These are phyloP conservation scores for Nylanderia fulva DNA, from an alignment of 1,140 invertebrate genomes.

Conservation along the genomic window DNA sequence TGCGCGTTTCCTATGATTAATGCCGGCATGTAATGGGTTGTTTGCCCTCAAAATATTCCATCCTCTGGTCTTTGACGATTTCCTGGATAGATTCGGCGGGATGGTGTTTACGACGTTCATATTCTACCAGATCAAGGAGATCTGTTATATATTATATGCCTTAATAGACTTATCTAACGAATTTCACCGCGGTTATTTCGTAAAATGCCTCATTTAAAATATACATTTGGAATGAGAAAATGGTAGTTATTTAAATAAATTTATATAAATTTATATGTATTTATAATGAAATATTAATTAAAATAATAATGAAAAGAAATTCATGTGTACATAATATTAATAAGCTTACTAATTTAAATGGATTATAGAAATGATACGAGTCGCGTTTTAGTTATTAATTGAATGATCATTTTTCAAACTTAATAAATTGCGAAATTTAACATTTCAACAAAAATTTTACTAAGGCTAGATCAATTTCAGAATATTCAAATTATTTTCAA, in stretches of 20 bases:
- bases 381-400: background rate
- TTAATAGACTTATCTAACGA: background rate
- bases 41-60: constrained; percentile 78
- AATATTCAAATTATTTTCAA: background rate
- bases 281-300: too few species aligned
- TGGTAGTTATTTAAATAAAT: background rate
- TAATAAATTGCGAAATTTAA: background rate
- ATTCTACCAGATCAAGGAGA: constrained; percentile 50
- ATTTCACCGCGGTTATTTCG: background rate
- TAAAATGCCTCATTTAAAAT: constrained; percentile 20
- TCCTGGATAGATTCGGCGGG: constrained; percentile 57
- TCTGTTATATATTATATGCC: constrained; percentile 23
- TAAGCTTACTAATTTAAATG: background rate
- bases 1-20: constrained; percentile 78
- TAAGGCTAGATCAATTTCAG: too few species aligned
- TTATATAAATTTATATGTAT: background rate
- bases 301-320: background rate
- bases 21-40: constrained; percentile 76
- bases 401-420: background rate
- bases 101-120: constrained; percentile 63
- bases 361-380: background rate
- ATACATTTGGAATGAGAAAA: background rate
- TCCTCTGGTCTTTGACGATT: constrained; percentile 66
- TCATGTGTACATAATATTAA: background rate
- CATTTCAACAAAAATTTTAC: background rate